Conservation (phyloP, 2,888 invertebrate species). For the Parthenolecanium corni region DNA sequence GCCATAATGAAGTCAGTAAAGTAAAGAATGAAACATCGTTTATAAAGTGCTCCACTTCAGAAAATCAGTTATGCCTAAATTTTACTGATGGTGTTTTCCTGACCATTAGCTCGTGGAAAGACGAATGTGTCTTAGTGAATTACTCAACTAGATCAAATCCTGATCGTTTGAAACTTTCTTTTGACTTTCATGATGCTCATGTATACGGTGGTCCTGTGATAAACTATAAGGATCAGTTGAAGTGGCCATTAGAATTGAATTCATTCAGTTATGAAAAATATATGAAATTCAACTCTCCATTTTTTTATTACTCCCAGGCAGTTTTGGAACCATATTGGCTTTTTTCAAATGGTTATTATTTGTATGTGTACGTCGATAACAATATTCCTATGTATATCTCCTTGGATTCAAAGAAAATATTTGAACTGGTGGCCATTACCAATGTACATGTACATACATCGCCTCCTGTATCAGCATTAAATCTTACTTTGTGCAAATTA, state of each 20-base stretch:
- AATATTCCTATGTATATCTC: slow-evolving; percentile 53
- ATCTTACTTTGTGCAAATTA: slow-evolving; percentile 52
- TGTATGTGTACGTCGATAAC: slow-evolving; percentile 50
- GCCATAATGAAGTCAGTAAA: background rate
- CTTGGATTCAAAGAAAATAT: slow-evolving; percentile 36
- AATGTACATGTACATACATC: slow-evolving; percentile 37
- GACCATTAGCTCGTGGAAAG: background rate
- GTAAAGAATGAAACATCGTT: background rate
- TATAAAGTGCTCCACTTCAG: background rate
- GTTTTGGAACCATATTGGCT: slow-evolving; percentile 60
- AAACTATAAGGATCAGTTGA: slow-evolving; percentile 47
- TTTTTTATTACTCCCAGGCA: slow-evolving; percentile 46
- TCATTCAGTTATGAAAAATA: slow-evolving; percentile 47
- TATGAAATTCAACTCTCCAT: slow-evolving; percentile 46
- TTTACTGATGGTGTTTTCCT: background rate
- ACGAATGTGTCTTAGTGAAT: slow-evolving; percentile 1
- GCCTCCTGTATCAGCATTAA: slow-evolving; percentile 39
- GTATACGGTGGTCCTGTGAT: slow-evolving; percentile 56
- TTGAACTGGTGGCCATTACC: background rate
- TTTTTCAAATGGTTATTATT: slow-evolving; percentile 58
- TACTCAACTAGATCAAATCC: background rate
- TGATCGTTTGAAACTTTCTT: background rate
- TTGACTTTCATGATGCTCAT: background rate
- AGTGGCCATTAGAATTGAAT: slow-evolving; percentile 54
- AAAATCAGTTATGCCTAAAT: background rate